phyloP scores from a whole-genome alignment of 2,113 vertebrate species.

The Trochalopteron elliotii region DNA sequence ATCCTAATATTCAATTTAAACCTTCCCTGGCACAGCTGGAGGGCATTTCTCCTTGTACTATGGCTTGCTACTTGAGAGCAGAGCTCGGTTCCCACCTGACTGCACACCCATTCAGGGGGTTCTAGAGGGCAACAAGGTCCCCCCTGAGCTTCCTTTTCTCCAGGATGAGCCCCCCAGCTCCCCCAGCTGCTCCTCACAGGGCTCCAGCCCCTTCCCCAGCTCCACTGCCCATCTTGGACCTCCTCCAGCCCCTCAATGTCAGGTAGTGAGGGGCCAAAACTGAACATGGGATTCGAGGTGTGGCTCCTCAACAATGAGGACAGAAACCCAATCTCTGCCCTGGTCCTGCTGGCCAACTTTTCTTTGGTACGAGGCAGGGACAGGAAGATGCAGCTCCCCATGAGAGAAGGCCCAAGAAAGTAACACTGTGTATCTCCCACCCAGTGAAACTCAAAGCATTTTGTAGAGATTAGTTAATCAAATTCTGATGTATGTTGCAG shows the following conservation, averaged over 20 bases:
- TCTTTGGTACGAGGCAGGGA: too few relatives aligned
- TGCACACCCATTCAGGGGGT: neutral
- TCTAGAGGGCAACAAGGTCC: neutral
- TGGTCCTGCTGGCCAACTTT: neutral
- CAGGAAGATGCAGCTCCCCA: neutral
- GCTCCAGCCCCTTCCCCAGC: neutral
- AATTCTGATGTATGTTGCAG: neutral
- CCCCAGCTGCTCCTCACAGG: neutral
- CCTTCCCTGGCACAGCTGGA: neutral
- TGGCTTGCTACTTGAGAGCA: neutral
- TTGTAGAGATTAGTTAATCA: neutral
- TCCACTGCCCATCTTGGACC: neutral
- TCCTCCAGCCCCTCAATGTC: accelerated
- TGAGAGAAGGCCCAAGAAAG: neutral
- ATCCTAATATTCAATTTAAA: neutral
- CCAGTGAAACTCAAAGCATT: neutral
- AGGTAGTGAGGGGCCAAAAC: neutral
- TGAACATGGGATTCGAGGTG: accelerated
- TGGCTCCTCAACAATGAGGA: neutral
- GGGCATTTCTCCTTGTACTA: neutral
- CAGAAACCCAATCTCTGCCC: neutral
- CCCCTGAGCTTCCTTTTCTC: neutral
- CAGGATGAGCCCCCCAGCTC: neutral
- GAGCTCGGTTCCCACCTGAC: accelerated
- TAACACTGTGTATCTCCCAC: neutral